A percentile compares a stretch with the other conserved stretches of the same genome.
phyloP scores from a whole-genome alignment of 2,888 invertebrate species.

The Steinernema carpocapsae region DNA sequence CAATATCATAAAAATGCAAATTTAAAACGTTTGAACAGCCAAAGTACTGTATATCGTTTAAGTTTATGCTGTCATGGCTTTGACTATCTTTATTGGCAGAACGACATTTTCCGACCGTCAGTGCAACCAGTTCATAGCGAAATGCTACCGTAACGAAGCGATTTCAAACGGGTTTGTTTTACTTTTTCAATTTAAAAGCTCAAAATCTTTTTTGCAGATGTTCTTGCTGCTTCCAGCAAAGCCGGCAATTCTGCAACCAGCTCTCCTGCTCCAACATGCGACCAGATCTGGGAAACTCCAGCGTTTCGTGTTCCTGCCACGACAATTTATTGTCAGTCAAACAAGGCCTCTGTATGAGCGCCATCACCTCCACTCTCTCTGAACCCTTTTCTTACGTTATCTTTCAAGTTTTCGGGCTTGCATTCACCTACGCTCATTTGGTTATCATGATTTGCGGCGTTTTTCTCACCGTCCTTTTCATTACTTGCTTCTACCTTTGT shows the following conservation, averaged over 20 bases:
- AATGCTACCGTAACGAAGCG: not conserved
- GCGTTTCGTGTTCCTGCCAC: slow-evolving; percentile 62
- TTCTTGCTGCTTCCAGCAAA: slow-evolving; percentile 65
- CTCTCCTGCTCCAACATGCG: slow-evolving; percentile 57
- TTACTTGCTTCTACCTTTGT: slow-evolving; percentile 23
- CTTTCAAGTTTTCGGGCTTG: not conserved
- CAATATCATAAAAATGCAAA: no score
- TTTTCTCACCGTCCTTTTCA: slow-evolving; percentile 20
- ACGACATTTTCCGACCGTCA: slow-evolving; percentile 4
- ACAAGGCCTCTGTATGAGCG: slow-evolving; percentile 47
- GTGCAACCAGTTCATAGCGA: slow-evolving; percentile 3
- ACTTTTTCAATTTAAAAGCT: not conserved
- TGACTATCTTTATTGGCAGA: not conserved
- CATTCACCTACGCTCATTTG: slow-evolving; percentile 12
- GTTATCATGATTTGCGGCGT: slow-evolving; percentile 18
- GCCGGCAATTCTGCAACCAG: slow-evolving; percentile 58
- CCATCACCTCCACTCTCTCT: not conserved
- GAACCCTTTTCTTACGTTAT: not conserved
- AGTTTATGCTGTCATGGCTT: no score
- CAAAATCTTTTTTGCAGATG: slow-evolving; percentile 54
- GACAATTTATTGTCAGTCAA: slow-evolving; percentile 55
- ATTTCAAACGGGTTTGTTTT: not conserved
- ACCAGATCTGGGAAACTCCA: slow-evolving; percentile 58
- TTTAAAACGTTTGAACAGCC: no score
- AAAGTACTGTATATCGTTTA: no score